Evolutionary conservation across 2,797 vertebrate species (phyloP), one percentile per base, ranked within the genome.

Genomic region (Babyrousa celebensis): DNA sequence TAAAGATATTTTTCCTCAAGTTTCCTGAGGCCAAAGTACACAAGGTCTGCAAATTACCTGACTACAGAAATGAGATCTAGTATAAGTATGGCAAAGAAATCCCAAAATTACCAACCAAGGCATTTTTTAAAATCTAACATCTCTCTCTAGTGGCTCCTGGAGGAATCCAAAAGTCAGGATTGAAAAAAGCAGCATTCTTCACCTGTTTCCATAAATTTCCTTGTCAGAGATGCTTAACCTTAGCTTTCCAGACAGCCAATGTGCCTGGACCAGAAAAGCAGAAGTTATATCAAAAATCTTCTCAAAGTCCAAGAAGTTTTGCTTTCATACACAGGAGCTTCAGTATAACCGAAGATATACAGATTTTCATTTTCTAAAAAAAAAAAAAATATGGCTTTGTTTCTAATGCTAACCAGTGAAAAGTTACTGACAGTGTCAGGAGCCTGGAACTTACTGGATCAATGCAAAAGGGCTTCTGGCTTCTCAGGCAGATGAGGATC

Each of bases 391-490:
- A 43, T 16, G 40, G 40, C 36, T 94, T 74, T 95, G 2, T 83
- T 87, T 71, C 32, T 21, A 96, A 20, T 97, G 74, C 84, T 95
- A 96, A 94, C 54, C 5, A 88, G 84, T 95, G 95, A 97, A 91
- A 93, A 96, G 29, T 71, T 68, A 91, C 74, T 97, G 97, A 97
- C 96, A 98, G 93, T 96, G 89, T 71, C 62, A 96, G 70, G 91
- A 95, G 43, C 58, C 72, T 98, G 95, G 95, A 93, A 96, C 96
- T 98, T 97, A 40, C 60, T 96, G 92, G 96, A 94, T 97, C 96
- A 92, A 56, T 96, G 87, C 96, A 96, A 97, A 94, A 96, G 97
- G 96, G 97, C 79, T 96, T 98, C 96, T 97, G 95, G 96, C 97
- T 98, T 97, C 96, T 95, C 84, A 93, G 36, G 97, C 93, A 98